Conservation (phyloP, 37 sponge, comb jelly and placozoan genomes). For the Sycon ciliatum region DNA sequence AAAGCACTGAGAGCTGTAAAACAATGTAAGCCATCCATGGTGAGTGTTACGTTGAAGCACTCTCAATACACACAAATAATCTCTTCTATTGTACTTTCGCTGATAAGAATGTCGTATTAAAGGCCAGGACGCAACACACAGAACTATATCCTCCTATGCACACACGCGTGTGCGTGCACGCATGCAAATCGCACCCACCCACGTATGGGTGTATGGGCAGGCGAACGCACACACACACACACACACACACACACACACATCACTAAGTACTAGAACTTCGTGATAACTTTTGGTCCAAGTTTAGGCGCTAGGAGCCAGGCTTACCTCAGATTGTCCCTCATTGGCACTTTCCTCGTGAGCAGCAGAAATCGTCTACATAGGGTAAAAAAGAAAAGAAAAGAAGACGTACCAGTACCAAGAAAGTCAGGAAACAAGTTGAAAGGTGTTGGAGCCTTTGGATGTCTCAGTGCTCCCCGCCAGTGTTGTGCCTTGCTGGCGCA, state of each 20-base stretch:
- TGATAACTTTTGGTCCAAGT: not conserved
- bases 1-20: too few species aligned
- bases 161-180: too few species aligned
- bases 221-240: too few species aligned
- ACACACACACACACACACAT: too few species aligned
- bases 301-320: not conserved
- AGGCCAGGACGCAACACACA: too few species aligned
- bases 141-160: too few species aligned
- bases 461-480: slow-evolving; percentile 47
- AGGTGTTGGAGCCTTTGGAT: slow-evolving; percentile 62
- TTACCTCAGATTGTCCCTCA: slow-evolving; percentile 72
- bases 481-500: slow-evolving; percentile 55
- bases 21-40: not conserved
- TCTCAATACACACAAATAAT: not conserved
- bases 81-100: too few species aligned
- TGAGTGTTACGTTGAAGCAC: not conserved
- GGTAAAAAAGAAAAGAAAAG: not conserved
- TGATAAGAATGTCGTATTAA: too few species aligned
- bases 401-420: not conserved
- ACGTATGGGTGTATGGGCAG: too few species aligned
- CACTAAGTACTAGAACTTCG: too few species aligned
- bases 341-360: slow-evolving; percentile 78
- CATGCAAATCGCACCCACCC: too few species aligned
- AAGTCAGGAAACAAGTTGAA: not conserved
- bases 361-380: slow-evolving; percentile 56